Evolutionary conservation across 2,888 invertebrate species (phyloP), one percentile per base, ranked within the genome.

Genomic region (Lasioglossum calceatum): DNA sequence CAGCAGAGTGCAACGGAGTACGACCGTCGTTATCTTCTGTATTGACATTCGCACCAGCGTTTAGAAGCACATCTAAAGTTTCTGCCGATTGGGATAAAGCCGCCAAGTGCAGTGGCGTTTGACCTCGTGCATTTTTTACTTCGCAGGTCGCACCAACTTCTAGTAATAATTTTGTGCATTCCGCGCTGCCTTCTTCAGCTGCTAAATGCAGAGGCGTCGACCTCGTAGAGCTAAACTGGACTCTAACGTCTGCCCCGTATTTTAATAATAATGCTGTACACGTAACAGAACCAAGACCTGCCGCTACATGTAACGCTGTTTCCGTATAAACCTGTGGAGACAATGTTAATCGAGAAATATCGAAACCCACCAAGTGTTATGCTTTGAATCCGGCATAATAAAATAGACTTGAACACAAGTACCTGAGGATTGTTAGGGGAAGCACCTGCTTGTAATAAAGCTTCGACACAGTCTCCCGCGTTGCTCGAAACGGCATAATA

Each of bases 171-270:
- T 96, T 96, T 0, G 97, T 97, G 90, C 98, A 98, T 89, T 98
- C 97, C 0, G 97, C 97, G 93, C 97, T 98, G 10, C 98, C 98
- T 91, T 98, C 98, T 93, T 98, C 98, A 0, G 98, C 98, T 8
- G 98, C 98, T 90, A 98, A 95, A 95, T 99, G 98, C 47, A 99
- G 95, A 2, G 98, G 98, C 0, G 98, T 98, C 78, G 97, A 97
- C 92, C 97, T 96, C 39, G 97, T 97, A 1, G 96, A 93, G 0
- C 98, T 98, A 88, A 97, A 96, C 87, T 97, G 97, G 0, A 98
- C 97, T 77, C 97, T 96, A 1, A 98, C 97, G 92, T 98, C 98
- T 0, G 98, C 98, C 39, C 98, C 98, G 91, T 97, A 96, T 81
- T 96, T 97, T 84, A 98, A 95, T 39, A 99, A 96, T 87, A 98